Evolutionary conservation across 2,113 vertebrate genomes (phyloP), one percentile per base, ranked within the genome.

Genomic region (Poeciliopsis occidentalis): DNA sequence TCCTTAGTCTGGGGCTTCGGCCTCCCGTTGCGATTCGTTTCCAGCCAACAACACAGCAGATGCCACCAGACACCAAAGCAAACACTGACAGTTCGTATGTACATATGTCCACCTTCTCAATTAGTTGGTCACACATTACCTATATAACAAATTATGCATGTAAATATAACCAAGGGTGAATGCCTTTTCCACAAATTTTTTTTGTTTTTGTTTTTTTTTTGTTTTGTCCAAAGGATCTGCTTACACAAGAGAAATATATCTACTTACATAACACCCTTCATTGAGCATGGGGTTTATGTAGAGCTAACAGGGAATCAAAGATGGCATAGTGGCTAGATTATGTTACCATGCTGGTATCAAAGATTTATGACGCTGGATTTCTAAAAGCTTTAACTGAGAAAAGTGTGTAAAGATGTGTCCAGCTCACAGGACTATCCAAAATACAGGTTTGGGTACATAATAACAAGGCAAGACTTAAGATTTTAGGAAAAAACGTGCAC

Each of bases 31-130:
- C 0, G 91, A 80, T 54, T 71, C 2, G 69, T 77, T 87, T 83
- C 67, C 41, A 24, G 88, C 91, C 91, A 92, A 82, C 91, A 86
- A 84, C 78, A 26, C 73, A 29, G 87, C 92, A 93, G 91, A 91
- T 91, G 92, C 90, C 92, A 87, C 89, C 84, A 83, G 83, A 88
- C 85, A 64, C 78, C 79, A 66, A 90, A 90, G 90, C 84, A 82
- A 80, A 88, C 85, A 62, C 80, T 80, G 72, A 77, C 76, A 79
- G 44, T 34, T 81, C 39, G 26, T 29, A 19, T 60, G 71, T 64
- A 54, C 70, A 79, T 71, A 81, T 60, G 57, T 39, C 73, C 69
- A 8, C 69, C 51, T 37, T 71, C 67, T 71, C 51, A 57, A n/a
- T 24, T 57, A 57, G 24, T 7, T 8, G 22, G 0, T 65, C 51